phyloP scores from a whole-genome alignment of 2,797 vertebrate species.

The Catharus ustulatus region DNA sequence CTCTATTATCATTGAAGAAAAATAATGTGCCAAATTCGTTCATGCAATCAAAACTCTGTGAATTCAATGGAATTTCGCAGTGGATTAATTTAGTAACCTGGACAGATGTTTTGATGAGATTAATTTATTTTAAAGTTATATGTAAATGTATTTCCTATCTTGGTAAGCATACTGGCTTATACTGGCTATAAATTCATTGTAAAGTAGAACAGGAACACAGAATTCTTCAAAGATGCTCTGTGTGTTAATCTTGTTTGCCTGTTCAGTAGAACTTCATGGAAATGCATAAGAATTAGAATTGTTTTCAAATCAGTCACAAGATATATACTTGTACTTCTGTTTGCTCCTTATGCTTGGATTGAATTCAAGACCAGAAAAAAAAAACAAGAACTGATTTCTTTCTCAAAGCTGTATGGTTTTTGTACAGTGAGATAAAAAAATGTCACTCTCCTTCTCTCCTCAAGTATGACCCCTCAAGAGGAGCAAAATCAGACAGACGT shows the following conservation, averaged over 20 bases:
- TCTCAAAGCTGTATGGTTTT: background rate
- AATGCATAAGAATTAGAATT: background rate
- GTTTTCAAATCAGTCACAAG: background rate
- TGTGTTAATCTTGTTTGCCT: background rate
- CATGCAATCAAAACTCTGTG: background rate
- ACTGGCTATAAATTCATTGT: background rate
- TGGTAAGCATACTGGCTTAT: background rate
- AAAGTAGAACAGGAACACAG: background rate
- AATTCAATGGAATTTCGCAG: background rate
- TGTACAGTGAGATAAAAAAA: background rate
- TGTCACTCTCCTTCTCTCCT: background rate
- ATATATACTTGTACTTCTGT: background rate
- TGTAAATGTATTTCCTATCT: background rate
- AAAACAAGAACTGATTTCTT: background rate
- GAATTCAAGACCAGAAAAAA: background rate
- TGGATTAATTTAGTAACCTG: background rate
- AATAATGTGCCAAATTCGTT: background rate
- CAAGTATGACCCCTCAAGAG: background rate
- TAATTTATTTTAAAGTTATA: background rate
- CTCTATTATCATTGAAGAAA: background rate
- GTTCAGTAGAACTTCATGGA: background rate
- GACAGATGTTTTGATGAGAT: background rate
- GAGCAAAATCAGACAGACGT: background rate
- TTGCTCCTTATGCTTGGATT: background rate
- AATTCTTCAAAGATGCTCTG: constrained; percentile 2